phyloP scores from a whole-genome alignment of 92 coral and sea anemone genomes.

The Parazoanthus darwini region DNA sequence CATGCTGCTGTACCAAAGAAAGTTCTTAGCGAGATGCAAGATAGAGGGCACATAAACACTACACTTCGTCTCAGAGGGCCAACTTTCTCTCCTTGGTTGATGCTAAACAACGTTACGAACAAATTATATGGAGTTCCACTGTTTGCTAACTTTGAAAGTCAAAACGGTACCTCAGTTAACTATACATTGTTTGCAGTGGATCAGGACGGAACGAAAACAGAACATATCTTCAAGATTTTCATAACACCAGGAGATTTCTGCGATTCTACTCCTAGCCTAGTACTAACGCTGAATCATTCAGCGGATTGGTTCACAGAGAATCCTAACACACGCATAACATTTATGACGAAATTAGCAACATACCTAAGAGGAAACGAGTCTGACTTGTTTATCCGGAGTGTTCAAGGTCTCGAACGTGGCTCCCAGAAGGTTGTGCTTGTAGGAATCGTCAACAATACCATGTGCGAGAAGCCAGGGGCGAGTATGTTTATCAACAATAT shows the following conservation, averaged over 20 bases:
- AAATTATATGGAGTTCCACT: slow-evolving; percentile 30
- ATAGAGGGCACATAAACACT: slow-evolving; percentile 8
- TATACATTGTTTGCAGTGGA: slow-evolving; percentile 31
- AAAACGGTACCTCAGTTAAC: slow-evolving; percentile 32
- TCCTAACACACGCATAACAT: not conserved
- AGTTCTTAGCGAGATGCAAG: slow-evolving; percentile 16
- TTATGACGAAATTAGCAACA: not conserved
- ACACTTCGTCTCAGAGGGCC: slow-evolving; percentile 27
- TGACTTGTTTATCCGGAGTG: slow-evolving; percentile 32
- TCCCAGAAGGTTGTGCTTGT: slow-evolving; percentile 18
- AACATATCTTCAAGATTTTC: slow-evolving; percentile 34
- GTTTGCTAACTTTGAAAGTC: slow-evolving; percentile 22
- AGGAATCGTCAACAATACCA: slow-evolving; percentile 27
- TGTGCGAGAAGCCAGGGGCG: slow-evolving; percentile 19
- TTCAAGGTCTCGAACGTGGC: slow-evolving; percentile 15
- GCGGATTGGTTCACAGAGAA: slow-evolving; percentile 8
- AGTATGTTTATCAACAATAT: not conserved
- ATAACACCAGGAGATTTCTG: slow-evolving; percentile 39
- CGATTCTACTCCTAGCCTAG: slow-evolving; percentile 32
- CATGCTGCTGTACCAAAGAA: slow-evolving; percentile 8
- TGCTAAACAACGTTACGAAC: slow-evolving; percentile 7
- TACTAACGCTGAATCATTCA: slow-evolving; percentile 14
- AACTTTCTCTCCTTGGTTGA: slow-evolving; percentile 20
- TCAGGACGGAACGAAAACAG: slow-evolving; percentile 26
- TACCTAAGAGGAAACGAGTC: slow-evolving; percentile 30